Percentiles rank a stretch among this genome's conserved stretches.
Conservation (phyloP, 2,113 vertebrate species). For the Bagarius yarrelli region DNA sequence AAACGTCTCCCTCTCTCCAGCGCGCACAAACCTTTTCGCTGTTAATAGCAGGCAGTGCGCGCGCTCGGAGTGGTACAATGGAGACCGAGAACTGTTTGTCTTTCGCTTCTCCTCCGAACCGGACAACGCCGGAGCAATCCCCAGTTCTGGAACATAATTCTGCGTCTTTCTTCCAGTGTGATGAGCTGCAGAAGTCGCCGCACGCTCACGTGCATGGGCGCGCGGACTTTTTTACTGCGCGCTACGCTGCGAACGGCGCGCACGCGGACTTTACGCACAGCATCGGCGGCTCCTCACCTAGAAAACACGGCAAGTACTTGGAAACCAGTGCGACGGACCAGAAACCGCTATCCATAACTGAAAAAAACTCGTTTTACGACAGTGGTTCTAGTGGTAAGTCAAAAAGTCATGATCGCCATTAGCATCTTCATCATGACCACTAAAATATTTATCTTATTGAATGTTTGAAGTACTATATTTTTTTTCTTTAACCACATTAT, state of each 20-base stretch:
- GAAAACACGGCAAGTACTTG: conserved; percentile 75
- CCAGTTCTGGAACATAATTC: conserved; percentile 66
- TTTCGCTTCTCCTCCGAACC: conserved; percentile 70
- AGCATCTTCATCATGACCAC: neutral
- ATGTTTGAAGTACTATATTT: neutral
- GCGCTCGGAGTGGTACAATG: conserved; percentile 68
- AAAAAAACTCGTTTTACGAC: conserved; percentile 70
- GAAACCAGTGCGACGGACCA: conserved; percentile 69
- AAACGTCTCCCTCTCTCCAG: conserved; percentile 42
- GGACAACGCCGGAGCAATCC: conserved; percentile 65
- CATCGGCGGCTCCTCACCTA: conserved; percentile 62
- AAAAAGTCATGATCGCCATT: neutral
- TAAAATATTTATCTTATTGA: neutral
- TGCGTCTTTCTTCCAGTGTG: conserved; percentile 64
- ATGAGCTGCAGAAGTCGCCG: conserved; percentile 66
- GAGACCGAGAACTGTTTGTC: conserved; percentile 77
- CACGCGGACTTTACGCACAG: conserved; percentile 70
- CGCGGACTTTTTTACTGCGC: conserved; percentile 66
- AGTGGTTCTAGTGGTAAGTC: conserved; percentile 66
- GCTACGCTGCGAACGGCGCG: conserved; percentile 56
- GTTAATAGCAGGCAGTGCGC: conserved; percentile 59
- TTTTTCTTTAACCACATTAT: neutral
- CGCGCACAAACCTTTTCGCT: conserved; percentile 58
- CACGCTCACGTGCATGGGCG: conserved; percentile 56
- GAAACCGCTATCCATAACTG: conserved; percentile 62